A percentile compares a stretch with the other conserved stretches of the same genome.
These are phyloP conservation scores for Nestor notabilis DNA, from an alignment of 2,113 vertebrate genomes.

Conservation along the genomic window DNA sequence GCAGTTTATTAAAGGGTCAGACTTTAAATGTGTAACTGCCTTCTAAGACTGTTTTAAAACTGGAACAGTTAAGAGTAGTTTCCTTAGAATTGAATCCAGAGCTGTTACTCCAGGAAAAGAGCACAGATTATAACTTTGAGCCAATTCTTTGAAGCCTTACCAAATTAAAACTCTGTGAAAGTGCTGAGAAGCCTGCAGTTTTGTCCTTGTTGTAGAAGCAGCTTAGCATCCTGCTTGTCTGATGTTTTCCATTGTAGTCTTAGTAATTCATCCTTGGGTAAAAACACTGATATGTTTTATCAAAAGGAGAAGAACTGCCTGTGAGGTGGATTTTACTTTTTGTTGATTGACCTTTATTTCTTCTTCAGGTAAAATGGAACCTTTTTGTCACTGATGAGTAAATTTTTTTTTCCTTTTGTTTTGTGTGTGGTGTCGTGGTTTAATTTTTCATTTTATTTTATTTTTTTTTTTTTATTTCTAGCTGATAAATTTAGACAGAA, in stretches of 20 bases:
- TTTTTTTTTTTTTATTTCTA: slow-evolving; percentile 48
- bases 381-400: neutral
- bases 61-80: neutral
- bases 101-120: neutral
- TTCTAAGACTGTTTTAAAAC: neutral
- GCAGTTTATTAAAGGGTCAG: neutral
- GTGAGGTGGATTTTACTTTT: neutral
- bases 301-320: neutral
- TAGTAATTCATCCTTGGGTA: neutral
- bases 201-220: neutral
- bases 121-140: neutral
- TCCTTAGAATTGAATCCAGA: neutral
- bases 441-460: neutral
- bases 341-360: neutral
- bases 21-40: neutral
- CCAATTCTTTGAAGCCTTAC: neutral
- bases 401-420: neutral
- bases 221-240: neutral
- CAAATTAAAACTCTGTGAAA: neutral
- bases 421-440: neutral
- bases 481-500: slow-evolving; percentile 83
- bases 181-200: neutral
- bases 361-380: neutral
- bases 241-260: neutral
- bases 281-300: neutral